Evolutionary conservation across 2,113 vertebrate species (phyloP).

Genomic region (Paramormyrops kingsleyae): DNA sequence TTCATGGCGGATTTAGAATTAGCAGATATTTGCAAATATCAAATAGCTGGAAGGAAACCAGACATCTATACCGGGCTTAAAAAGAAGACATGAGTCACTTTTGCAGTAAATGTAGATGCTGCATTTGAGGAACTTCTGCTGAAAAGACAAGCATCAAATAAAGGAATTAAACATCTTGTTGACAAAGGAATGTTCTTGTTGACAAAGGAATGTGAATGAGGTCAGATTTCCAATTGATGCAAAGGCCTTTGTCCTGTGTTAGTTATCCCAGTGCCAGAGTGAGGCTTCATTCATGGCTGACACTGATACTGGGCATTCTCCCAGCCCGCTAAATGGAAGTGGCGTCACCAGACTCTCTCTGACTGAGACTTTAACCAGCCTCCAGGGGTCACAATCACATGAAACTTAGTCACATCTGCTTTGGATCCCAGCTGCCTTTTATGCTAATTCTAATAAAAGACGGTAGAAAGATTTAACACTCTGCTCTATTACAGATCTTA

Average conservation of each 20-base stretch:
- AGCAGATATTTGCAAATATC: background rate
- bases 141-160: background rate
- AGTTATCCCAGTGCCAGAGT: background rate
- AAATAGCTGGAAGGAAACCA: background rate
- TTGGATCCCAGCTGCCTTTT: background rate
- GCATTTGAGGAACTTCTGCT: background rate
- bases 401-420: background rate
- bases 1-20: background rate
- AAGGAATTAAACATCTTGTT: no score
- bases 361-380: no score
- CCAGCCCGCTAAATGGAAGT: background rate
- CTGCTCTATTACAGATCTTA: background rate
- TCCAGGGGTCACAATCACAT: background rate
- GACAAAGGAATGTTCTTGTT: no score
- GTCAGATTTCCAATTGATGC: background rate
- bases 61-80: background rate
- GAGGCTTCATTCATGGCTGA: background rate
- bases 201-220: background rate
- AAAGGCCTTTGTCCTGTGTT: background rate
- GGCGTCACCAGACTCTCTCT: background rate
- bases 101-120: background rate
- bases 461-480: background rate
- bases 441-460: background rate
- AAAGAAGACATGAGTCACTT: background rate
- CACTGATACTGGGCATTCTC: background rate